These are phyloP conservation scores for Linyphia triangularis DNA, from an alignment of 2,888 invertebrate genomes.

Conservation along the genomic window DNA sequence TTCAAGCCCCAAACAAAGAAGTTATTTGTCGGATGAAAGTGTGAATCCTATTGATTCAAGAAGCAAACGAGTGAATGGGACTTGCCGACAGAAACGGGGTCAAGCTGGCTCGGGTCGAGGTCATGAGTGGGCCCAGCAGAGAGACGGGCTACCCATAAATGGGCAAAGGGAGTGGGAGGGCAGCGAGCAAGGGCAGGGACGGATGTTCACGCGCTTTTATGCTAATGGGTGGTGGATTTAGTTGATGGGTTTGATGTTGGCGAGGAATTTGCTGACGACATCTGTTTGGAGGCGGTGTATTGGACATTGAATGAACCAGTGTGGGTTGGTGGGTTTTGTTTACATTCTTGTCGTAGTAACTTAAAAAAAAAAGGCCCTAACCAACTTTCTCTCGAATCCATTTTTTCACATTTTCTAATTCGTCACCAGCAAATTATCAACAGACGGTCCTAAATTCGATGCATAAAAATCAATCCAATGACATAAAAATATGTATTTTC, in stretches of 20 bases:
- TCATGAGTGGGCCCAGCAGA: constrained; percentile 53
- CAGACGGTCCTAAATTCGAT: too few species aligned
- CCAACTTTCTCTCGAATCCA: too few species aligned
- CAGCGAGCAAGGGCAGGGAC: constrained; percentile 45
- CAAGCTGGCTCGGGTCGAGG: constrained; percentile 61
- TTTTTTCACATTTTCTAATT: too few species aligned
- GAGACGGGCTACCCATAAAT: constrained; percentile 59
- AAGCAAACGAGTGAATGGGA: not conserved
- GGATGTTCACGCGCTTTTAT: constrained; percentile 12
- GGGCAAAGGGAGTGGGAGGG: constrained; percentile 34
- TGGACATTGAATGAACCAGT: too few species aligned
- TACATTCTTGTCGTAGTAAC: too few species aligned
- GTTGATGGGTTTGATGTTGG: constrained; percentile 1
- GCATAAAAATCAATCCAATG: too few species aligned
- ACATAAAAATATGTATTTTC: too few species aligned
- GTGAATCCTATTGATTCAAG: not conserved
- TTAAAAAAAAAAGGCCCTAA: too few species aligned
- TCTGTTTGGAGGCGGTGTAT: constrained; percentile 16
- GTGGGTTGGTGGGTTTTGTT: too few species aligned
- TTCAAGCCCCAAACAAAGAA: constrained; percentile 5
- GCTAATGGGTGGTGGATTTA: not conserved
- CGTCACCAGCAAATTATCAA: too few species aligned
- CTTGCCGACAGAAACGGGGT: constrained; percentile 31
- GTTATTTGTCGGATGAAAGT: not conserved
- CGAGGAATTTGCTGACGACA: constrained; percentile 27